Evolutionary conservation across 2,888 invertebrate genomes (phyloP).

Genomic region (Anticlea derivata): DNA sequence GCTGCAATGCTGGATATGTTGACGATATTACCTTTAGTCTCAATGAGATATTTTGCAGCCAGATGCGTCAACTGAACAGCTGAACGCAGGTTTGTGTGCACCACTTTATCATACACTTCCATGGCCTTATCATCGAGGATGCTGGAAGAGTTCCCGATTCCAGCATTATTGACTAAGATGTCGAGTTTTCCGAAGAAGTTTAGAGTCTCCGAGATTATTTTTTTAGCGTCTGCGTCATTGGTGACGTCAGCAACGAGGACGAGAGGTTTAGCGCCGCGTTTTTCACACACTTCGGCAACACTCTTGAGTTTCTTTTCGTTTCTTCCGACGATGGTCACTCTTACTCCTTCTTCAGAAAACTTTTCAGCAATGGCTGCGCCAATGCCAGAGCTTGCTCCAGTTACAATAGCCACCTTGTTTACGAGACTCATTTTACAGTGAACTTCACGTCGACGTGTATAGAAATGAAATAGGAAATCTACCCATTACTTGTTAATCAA

Average conservation of each 20-base stretch:
- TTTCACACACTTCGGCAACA: constrained; percentile 26
- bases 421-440: constrained; percentile 43
- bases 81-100: constrained; percentile 45
- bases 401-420: constrained; percentile 53
- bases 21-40: constrained; percentile 48
- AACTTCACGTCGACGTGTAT: neutral
- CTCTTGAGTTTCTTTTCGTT: constrained; percentile 38
- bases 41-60: constrained; percentile 41
- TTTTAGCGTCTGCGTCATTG: constrained; percentile 39
- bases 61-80: constrained; percentile 41
- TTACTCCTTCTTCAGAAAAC: constrained; percentile 36
- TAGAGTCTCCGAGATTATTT: constrained; percentile 39
- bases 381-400: constrained; percentile 55
- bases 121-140: constrained; percentile 38
- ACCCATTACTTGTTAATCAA: no score
- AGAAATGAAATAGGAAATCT: neutral
- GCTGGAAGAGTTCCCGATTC: constrained; percentile 2
- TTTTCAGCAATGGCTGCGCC: constrained; percentile 50
- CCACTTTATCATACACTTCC: constrained; percentile 40
- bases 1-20: constrained; percentile 47
- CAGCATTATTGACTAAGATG: no score
- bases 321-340: constrained; percentile 38
- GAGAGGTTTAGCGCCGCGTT: constrained; percentile 34
- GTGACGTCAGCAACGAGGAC: constrained; percentile 43
- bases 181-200: constrained; percentile 23